Conservation (phyloP, 2,888 invertebrate species). For the Opisthograptis luteolata region DNA sequence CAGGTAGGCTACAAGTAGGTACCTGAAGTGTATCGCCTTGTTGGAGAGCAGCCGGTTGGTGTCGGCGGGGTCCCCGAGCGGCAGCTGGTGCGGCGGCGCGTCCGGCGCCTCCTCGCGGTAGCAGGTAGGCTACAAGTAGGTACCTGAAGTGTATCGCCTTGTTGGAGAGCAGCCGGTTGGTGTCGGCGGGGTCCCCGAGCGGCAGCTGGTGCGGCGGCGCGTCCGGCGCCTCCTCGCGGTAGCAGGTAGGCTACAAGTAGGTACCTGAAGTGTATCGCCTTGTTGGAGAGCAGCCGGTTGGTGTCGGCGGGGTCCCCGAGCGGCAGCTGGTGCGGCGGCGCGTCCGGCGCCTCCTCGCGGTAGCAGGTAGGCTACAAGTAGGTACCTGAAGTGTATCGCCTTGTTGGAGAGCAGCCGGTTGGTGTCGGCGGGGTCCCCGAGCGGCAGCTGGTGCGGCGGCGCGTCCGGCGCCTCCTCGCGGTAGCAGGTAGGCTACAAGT, state of each 20-base stretch:
- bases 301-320: constrained; percentile 93
- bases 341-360: constrained; percentile 86
- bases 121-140: constrained; percentile 89
- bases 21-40: constrained; percentile 96
- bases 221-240: background rate
- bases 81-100: constrained; percentile 89
- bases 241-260: no score
- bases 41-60: constrained; percentile 95
- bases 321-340: constrained; percentile 90
- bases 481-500: constrained; percentile 24
- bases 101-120: constrained; percentile 92
- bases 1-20: no score
- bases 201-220: constrained; percentile 81
- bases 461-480: background rate
- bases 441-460: constrained; percentile 82
- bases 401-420: constrained; percentile 1
- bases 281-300: constrained; percentile 89
- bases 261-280: constrained; percentile 94
- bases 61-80: constrained; percentile 91
- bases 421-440: constrained; percentile 92
- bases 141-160: constrained; percentile 22
- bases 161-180: constrained; percentile 50
- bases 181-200: constrained; percentile 91
- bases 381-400: constrained; percentile 21
- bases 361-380: no score